Conservation (phyloP, 2,113 vertebrate genomes). For the Sula dactylatra region DNA sequence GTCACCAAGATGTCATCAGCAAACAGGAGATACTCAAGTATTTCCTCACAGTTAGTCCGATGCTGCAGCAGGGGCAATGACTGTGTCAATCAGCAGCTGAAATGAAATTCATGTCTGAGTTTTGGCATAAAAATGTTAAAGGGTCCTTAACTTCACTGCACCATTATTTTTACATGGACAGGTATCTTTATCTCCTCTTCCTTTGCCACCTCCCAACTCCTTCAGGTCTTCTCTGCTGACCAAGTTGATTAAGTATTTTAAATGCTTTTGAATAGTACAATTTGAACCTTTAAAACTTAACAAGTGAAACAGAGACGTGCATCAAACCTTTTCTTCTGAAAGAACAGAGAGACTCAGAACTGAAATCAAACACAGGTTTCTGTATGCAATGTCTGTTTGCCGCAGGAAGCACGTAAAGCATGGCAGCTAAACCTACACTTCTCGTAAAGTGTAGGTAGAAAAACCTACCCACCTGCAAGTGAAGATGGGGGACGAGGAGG, state of each 20-base stretch:
- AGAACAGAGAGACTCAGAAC: not conserved
- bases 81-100: not conserved
- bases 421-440: not conserved
- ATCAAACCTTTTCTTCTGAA: not conserved
- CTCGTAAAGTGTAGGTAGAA: slow-evolving; percentile 10
- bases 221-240: not conserved
- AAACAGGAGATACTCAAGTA: not conserved
- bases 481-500: rapidly evolving
- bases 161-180: not conserved
- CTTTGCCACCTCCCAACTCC: not conserved
- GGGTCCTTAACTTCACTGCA: not conserved
- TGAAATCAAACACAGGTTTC: not conserved
- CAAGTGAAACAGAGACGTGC: not conserved
- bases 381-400: not conserved
- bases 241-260: not conserved
- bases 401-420: slow-evolving; percentile 21
- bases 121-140: not conserved
- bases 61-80: not conserved
- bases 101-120: not conserved
- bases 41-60: not conserved
- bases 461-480: not conserved
- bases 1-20: not conserved
- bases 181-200: not conserved
- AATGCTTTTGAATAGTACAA: not conserved
- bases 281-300: not conserved